phyloP scores from a whole-genome alignment of 2,113 vertebrate species.

The Heliornis fulica region DNA sequence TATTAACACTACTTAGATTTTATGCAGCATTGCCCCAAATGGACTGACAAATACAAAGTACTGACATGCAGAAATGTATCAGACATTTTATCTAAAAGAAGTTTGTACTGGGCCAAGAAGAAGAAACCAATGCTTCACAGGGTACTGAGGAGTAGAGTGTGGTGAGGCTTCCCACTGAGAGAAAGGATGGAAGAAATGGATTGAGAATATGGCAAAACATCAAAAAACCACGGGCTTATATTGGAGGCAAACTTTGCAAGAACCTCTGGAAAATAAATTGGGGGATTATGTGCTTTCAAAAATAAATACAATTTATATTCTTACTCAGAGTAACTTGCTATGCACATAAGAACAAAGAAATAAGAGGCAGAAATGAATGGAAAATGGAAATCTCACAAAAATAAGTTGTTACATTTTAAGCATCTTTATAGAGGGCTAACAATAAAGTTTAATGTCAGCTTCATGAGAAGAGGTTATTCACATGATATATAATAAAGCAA shows the following conservation, averaged over 20 bases:
- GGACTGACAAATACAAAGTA: neutral
- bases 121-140: neutral
- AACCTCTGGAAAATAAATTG: neutral
- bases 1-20: neutral
- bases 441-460: neutral
- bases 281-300: neutral
- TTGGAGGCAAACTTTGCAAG: neutral
- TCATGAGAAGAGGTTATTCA: neutral
- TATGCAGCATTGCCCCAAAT: neutral
- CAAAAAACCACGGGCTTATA: neutral
- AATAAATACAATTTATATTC: neutral
- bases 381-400: neutral
- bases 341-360: neutral
- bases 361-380: neutral
- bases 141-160: neutral
- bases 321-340: neutral
- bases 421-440: neutral
- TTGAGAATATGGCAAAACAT: neutral
- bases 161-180: neutral
- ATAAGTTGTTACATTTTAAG: neutral
- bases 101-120: neutral
- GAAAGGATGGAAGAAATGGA: neutral
- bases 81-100: neutral
- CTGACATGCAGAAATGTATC: neutral
- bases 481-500: neutral